phyloP scores from a whole-genome alignment of 2,888 invertebrate genomes.

The Platypus cylindrus region DNA sequence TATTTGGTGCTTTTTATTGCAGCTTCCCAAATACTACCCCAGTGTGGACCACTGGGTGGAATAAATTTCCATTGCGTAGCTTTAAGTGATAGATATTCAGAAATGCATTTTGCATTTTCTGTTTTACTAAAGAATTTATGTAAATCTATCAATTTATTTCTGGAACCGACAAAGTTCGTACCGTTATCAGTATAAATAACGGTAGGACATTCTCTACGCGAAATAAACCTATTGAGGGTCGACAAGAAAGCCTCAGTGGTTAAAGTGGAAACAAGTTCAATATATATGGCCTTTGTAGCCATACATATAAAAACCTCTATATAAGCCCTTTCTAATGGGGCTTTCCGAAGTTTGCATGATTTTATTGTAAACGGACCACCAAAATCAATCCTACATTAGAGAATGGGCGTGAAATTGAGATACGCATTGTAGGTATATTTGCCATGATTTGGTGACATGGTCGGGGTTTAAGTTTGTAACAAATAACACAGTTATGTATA shows the following conservation, averaged over 20 bases:
- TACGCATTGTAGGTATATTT: constrained; percentile 10
- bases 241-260: constrained; percentile 10
- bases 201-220: constrained; percentile 5
- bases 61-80: too few species aligned
- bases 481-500: constrained; percentile 12
- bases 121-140: too few species aligned
- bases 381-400: constrained; percentile 8
- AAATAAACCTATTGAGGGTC: constrained; percentile 10
- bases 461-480: constrained; percentile 11
- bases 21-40: too few species aligned
- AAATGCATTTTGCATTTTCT: too few species aligned
- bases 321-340: constrained; percentile 1
- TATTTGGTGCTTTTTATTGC: too few species aligned
- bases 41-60: too few species aligned
- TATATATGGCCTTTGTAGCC: constrained; percentile 11
- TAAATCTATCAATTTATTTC: constrained; percentile 9
- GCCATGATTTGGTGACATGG: constrained; percentile 12
- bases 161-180: constrained; percentile 11
- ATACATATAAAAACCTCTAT: constrained; percentile 11
- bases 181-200: constrained; percentile 10
- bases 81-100: too few species aligned
- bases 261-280: constrained; percentile 10
- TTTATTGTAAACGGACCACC: constrained; percentile 14
- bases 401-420: constrained; percentile 10
- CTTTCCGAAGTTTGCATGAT: not conserved